A percentile compares a stretch with the other conserved stretches of the same genome.
Evolutionary conservation across 2,888 invertebrate genomes (phyloP).

Genomic region (Julus scandinavius): DNA sequence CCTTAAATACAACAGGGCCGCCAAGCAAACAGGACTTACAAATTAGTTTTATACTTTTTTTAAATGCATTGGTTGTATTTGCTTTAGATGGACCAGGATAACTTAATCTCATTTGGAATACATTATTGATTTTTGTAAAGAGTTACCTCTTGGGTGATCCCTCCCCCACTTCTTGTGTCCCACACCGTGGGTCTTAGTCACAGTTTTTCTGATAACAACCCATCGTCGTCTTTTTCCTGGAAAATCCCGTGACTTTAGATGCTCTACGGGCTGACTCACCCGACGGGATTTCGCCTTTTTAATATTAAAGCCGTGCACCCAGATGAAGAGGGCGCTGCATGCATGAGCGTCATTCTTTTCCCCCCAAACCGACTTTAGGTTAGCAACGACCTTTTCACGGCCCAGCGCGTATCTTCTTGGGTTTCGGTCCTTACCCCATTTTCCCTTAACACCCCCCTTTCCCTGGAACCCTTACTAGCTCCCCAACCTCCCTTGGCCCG

Average conservation of each 20-base stretch:
- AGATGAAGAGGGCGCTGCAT: not conserved
- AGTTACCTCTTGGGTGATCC: too few relatives aligned
- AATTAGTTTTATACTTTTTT: too few relatives aligned
- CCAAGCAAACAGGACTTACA: too few relatives aligned
- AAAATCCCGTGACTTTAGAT: not conserved
- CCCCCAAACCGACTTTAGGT: not conserved
- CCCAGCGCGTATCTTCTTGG: not conserved
- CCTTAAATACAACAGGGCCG: too few relatives aligned
- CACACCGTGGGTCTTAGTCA: not conserved
- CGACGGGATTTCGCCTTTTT: not conserved
- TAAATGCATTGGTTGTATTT: too few relatives aligned
- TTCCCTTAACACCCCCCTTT: not conserved
- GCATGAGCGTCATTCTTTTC: not conserved
- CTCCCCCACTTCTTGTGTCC: too few relatives aligned
- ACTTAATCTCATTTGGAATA: too few relatives aligned
- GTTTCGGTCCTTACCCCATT: not conserved
- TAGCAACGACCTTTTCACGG: not conserved
- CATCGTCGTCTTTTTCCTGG: not conserved
- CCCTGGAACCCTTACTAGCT: not conserved
- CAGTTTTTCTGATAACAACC: not conserved
- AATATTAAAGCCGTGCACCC: not conserved
- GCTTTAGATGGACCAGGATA: too few relatives aligned
- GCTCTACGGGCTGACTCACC: not conserved
- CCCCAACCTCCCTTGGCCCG: not conserved
- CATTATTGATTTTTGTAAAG: too few relatives aligned